Evolutionary conservation across 2,113 vertebrate genomes (phyloP), one percentile per base, ranked within the genome.

Genomic region (Rallus limicola): DNA sequence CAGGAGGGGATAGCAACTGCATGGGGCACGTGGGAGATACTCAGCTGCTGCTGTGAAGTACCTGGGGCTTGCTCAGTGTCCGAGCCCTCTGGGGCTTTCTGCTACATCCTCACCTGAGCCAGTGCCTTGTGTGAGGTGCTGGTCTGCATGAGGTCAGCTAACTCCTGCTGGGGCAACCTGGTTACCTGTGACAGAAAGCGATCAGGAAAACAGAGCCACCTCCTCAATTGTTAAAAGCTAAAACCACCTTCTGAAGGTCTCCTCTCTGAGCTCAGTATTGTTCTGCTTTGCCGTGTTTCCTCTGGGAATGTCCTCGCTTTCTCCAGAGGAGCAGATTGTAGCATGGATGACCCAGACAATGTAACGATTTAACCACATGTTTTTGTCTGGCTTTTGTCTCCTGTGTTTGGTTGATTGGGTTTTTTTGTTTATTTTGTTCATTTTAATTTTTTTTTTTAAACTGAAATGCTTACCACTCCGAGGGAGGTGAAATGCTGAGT

Each of bases 1-100:
- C 58, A 40, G 42, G 48, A 72, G 13, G 5, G 23, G 28, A 55
- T 55, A 36, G 25, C 44, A 90, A 46, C 34, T 6, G 10, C 50
- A 55, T 6, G 33, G 11, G 20, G 9, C 77, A 62, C 44, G 31
- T 82, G n/a, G 29, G 53, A 79, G 29, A 25, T 78, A 64, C 52
- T n/a, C 0, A 3, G 3, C 14, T 77, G 55, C 26, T 7, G 4
- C 75, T 13, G 6, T 0, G 0, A 15, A 5, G 7, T 75, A 5
- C 25, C 17, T 28, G 48, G 29, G 26, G 2, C 25, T 84, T 83
- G 17, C 23, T 78, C 16, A 18, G 5, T 3, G 0, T 28, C 59
- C 0, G 4, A 64, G 19, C 34, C 48, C 1, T 0, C 11, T 17
- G 17, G 13, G 28, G 6, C 16, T 59, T 63, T 42, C 50, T 42